These are phyloP conservation scores for Danaus melanippus DNA, from an alignment of 1,140 invertebrate genomes.

Conservation along the genomic window DNA sequence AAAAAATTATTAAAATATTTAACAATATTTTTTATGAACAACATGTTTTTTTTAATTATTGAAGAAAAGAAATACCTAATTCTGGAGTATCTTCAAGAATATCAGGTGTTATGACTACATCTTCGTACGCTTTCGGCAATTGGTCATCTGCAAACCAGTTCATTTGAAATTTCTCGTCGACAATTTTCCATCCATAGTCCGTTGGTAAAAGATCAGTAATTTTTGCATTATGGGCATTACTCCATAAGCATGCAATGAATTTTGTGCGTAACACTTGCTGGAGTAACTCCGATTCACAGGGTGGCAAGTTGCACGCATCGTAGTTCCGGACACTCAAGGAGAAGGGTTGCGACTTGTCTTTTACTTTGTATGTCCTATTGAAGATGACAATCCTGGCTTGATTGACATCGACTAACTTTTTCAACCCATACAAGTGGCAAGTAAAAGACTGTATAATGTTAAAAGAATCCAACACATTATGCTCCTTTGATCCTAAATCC, in stretches of 20 bases:
- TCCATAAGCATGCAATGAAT: constrained; percentile 28
- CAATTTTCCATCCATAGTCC: constrained; percentile 29
- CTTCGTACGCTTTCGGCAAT: constrained; percentile 34
- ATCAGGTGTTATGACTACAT: constrained; percentile 21
- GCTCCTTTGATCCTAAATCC: too few relatives aligned
- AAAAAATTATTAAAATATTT: constrained; percentile 7
- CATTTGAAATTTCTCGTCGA: constrained; percentile 30
- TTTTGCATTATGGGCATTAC: constrained; percentile 24
- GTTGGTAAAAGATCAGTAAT: constrained; percentile 22
- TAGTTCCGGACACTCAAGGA: too few relatives aligned
- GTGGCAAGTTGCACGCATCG: constrained; percentile 12
- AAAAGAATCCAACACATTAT: constrained; percentile 2
- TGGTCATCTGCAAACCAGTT: constrained; percentile 35
- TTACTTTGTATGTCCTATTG: constrained; percentile 12
- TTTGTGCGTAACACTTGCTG: constrained; percentile 30
- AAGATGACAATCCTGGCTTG: constrained; percentile 9
- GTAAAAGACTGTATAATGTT: constrained; percentile 13
- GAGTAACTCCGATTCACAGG: constrained; percentile 29
- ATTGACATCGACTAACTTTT: constrained; percentile 11
- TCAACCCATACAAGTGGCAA: constrained; percentile 12
- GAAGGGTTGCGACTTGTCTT: background rate
- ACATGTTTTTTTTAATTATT: constrained; percentile 7
- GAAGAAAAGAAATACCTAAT: constrained; percentile 4
- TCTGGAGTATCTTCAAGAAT: background rate
- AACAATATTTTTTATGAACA: constrained; percentile 8